Conservation (phyloP, 2,888 invertebrate genomes). For the Leucophora obtusa region DNA sequence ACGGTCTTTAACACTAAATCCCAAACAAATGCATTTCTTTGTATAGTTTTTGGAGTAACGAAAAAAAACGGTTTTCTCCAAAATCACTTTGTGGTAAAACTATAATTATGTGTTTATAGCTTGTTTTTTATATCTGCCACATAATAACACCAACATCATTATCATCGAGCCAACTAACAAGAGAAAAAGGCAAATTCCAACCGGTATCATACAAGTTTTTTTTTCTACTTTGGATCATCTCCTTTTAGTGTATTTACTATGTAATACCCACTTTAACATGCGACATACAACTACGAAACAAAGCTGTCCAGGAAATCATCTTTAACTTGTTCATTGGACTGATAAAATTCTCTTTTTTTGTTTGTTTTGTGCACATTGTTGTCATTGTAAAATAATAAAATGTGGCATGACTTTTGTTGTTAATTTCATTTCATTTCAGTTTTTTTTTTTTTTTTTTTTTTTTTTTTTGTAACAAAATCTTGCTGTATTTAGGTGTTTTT, state of each 20-base stretch:
- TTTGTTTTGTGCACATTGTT: slow-evolving; percentile 4
- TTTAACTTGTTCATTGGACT: slow-evolving; percentile 51
- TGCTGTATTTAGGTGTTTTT: not conserved
- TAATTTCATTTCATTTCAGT: slow-evolving; percentile 29
- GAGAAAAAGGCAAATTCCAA: not conserved
- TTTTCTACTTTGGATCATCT: not conserved
- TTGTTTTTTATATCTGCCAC: slow-evolving; percentile 15
- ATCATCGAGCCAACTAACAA: not conserved
- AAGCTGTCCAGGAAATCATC: slow-evolving; percentile 53
- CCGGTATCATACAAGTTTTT: slow-evolving; percentile 3
- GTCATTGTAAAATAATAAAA: slow-evolving; percentile 8
- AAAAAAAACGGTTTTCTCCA: not conserved
- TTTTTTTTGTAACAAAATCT: not conserved
- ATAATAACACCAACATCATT: slow-evolving; percentile 23
- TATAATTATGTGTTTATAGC: slow-evolving; percentile 33
- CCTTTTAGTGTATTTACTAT: slow-evolving; percentile 8
- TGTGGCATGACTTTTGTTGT: slow-evolving; percentile 33
- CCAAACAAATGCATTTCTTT: slow-evolving; percentile 41
- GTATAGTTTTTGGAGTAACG: not conserved
- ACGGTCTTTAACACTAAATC: slow-evolving; percentile 51
- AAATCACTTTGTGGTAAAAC: not conserved
- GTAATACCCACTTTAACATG: not conserved
- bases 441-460: slow-evolving; percentile 16
- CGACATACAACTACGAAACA: slow-evolving; percentile 1
- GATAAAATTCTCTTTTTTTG: slow-evolving; percentile 31